Conservation (phyloP, 2,113 vertebrate species). For the Gila orcuttii region DNA sequence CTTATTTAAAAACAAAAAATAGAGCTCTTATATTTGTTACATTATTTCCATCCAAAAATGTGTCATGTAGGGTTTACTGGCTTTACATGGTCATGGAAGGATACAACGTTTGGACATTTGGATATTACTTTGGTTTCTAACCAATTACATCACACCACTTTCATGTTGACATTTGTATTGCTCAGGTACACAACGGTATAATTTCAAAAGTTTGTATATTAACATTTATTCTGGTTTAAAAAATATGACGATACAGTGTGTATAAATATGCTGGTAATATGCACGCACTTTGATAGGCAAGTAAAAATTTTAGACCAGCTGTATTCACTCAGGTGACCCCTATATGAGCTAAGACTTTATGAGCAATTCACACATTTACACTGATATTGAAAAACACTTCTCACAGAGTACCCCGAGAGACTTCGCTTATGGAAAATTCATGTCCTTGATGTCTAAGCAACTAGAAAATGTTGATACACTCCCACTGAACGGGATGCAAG, state of each 20-base stretch:
- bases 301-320: background rate
- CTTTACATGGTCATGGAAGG: too few species aligned
- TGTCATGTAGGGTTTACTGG: background rate
- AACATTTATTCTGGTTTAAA: background rate
- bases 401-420: conserved; percentile 8
- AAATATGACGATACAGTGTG: background rate
- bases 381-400: conserved; percentile 3
- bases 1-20: background rate
- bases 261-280: background rate
- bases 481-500: background rate
- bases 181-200: too few species aligned
- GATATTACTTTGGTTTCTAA: too few species aligned
- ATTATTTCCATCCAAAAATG: background rate
- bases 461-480: conserved; percentile 25
- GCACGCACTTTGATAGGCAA: background rate
- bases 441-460: conserved; percentile 36
- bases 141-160: too few species aligned
- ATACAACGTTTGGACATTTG: too few species aligned
- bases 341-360: background rate
- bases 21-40: background rate
- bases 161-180: too few species aligned
- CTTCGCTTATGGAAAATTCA: conserved; percentile 22
- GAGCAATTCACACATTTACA: conserved; percentile 9
- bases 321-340: background rate
- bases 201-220: background rate